These are phyloP conservation scores for Neofelis nebulosa DNA, from an alignment of 2,113 vertebrate genomes.

Conservation along the genomic window DNA sequence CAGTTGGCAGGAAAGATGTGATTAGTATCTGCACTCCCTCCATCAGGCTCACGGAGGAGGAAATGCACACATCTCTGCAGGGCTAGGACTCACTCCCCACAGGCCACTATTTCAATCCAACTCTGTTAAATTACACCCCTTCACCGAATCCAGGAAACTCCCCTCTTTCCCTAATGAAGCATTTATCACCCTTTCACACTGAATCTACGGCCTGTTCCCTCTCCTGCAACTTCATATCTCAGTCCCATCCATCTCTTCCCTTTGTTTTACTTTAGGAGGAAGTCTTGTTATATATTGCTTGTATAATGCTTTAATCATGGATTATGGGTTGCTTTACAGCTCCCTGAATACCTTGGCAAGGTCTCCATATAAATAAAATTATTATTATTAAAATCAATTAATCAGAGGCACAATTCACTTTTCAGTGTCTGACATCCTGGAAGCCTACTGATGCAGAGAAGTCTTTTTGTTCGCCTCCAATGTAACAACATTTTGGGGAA, in stretches of 20 bases:
- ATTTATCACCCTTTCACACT: constrained; percentile 60
- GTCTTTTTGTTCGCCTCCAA: constrained; percentile 37
- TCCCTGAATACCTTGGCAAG: constrained; percentile 71
- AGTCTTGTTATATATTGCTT: constrained; percentile 73
- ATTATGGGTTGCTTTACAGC: constrained; percentile 68
- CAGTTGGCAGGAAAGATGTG: constrained; percentile 49
- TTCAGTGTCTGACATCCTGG: constrained; percentile 69
- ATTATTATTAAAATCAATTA: constrained; percentile 82
- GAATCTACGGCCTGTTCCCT: neutral
- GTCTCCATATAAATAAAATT: constrained; percentile 77
- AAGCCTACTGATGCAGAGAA: constrained; percentile 53
- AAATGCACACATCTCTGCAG: constrained; percentile 18
- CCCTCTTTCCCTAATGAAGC: constrained; percentile 58
- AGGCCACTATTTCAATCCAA: constrained; percentile 55
- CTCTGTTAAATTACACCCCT: constrained; percentile 57
- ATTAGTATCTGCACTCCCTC: constrained; percentile 37
- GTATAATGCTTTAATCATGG: constrained; percentile 71
- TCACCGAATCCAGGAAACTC: constrained; percentile 54
- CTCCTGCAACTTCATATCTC: constrained; percentile 36
- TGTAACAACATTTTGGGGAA: constrained; percentile 39
- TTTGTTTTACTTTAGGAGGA: constrained; percentile 70
- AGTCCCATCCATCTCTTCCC: constrained; percentile 67
- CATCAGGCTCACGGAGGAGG: neutral
- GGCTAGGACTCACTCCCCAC: constrained; percentile 14
- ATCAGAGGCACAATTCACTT: constrained; percentile 77